Conservation (phyloP, 1,140 invertebrate species). For the Augochlora pura region DNA sequence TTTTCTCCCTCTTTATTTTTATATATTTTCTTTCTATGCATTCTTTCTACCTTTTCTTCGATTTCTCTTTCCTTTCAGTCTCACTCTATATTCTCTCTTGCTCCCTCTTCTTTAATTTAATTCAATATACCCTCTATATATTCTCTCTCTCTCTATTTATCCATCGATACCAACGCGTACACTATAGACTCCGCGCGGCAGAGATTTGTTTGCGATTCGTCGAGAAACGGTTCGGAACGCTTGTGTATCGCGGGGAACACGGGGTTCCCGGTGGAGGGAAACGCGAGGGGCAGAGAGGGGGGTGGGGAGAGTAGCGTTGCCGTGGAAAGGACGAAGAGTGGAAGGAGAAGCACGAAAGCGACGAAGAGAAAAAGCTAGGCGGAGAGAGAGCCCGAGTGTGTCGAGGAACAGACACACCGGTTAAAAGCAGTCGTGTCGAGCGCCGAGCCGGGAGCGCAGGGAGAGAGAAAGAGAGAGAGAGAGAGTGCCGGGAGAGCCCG, state of each 20-base stretch:
- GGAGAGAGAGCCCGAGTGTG: conserved; percentile 43
- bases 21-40: too few relatives aligned
- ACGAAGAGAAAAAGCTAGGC: conserved; percentile 48
- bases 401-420: conserved; percentile 69
- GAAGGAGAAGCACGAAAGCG: conserved; percentile 22
- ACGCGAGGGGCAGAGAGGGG: not conserved
- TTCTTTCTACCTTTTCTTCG: too few relatives aligned
- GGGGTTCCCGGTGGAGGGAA: too few relatives aligned
- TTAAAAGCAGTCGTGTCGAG: conserved; percentile 68
- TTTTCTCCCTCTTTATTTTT: too few relatives aligned
- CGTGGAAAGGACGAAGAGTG: conserved; percentile 17
- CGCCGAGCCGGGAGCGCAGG: conserved; percentile 55
- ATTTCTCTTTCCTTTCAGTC: too few relatives aligned
- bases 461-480: conserved; percentile 26
- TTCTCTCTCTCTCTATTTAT: too few relatives aligned
- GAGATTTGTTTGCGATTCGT: too few relatives aligned
- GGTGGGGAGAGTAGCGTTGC: not conserved
- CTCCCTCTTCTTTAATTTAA: too few relatives aligned
- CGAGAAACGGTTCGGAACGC: conserved; percentile 21
- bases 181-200: too few relatives aligned
- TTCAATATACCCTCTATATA: too few relatives aligned
- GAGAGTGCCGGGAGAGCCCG: conserved; percentile 53
- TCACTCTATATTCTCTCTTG: too few relatives aligned
- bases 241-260: not conserved
- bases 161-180: too few relatives aligned